Percentiles rank a stretch among this genome's conserved stretches.
Conservation (phyloP, 2,113 vertebrate genomes). For the Ciconia stormi region DNA sequence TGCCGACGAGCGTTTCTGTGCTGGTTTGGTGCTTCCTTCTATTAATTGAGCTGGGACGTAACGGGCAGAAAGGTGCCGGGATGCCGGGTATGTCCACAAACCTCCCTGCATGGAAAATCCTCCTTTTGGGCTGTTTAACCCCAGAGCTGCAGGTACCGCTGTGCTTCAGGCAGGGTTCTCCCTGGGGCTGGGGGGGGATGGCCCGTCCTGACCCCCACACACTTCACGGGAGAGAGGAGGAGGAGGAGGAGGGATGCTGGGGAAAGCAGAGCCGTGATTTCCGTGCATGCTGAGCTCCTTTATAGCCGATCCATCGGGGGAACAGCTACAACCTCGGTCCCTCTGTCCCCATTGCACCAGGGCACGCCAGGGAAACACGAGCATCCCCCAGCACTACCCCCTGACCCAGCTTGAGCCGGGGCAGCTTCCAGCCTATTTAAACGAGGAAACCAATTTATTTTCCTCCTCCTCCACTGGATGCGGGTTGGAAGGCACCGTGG, state of each 20-base stretch:
- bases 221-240: fast-evolving
- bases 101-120: neutral
- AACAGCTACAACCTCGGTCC: neutral
- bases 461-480: neutral
- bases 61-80: neutral
- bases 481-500: fast-evolving
- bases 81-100: neutral
- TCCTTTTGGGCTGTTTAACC: neutral
- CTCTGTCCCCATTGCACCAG: fast-evolving
- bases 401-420: neutral
- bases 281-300: neutral
- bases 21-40: neutral
- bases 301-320: neutral
- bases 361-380: fast-evolving
- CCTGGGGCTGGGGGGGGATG: neutral
- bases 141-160: neutral
- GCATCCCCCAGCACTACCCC: neutral
- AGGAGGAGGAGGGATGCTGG: neutral
- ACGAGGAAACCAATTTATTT: neutral
- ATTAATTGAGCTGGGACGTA: neutral
- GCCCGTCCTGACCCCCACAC: neutral
- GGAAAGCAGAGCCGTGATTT: neutral
- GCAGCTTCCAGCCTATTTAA: neutral
- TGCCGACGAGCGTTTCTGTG: fast-evolving
- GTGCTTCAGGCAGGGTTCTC: neutral